Evolutionary conservation across 1,140 invertebrate species (phyloP).

Genomic region (Neodiprion fabricii): DNA sequence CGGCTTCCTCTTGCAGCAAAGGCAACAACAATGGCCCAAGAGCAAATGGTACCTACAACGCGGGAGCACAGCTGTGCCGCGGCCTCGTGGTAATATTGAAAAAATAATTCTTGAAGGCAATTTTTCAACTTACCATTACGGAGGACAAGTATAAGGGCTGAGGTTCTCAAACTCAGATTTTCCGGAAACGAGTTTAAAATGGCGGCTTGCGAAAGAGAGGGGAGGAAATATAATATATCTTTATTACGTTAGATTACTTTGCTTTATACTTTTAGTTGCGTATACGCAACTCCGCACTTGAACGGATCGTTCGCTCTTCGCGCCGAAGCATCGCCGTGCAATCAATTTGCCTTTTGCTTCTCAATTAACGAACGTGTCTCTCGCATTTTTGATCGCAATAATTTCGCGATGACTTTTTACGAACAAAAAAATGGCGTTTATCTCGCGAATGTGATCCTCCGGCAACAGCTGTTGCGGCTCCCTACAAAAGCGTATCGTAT

Average conservation of each 20-base stretch:
- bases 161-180: constrained; percentile 30
- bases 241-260: constrained; percentile 28
- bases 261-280: not conserved
- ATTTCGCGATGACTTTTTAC: too few relatives aligned
- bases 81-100: not conserved
- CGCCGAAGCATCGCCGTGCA: too few relatives aligned
- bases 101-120: not conserved
- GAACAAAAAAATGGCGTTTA: too few relatives aligned
- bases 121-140: constrained; percentile 3
- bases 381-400: too few relatives aligned
- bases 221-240: constrained; percentile 22
- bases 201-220: constrained; percentile 22
- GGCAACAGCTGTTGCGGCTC: too few relatives aligned
- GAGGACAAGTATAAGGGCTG: not conserved
- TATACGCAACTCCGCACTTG: too few relatives aligned
- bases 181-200: constrained; percentile 29
- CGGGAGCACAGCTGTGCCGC: not conserved
- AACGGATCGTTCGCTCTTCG: too few relatives aligned
- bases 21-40: not conserved
- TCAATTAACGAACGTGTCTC: too few relatives aligned
- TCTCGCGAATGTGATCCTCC: too few relatives aligned
- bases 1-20: not conserved
- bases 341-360: too few relatives aligned
- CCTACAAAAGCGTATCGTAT: not conserved
- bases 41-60: not conserved